phyloP scores from a whole-genome alignment of 2,888 invertebrate genomes.

The Dorcus hopei region DNA sequence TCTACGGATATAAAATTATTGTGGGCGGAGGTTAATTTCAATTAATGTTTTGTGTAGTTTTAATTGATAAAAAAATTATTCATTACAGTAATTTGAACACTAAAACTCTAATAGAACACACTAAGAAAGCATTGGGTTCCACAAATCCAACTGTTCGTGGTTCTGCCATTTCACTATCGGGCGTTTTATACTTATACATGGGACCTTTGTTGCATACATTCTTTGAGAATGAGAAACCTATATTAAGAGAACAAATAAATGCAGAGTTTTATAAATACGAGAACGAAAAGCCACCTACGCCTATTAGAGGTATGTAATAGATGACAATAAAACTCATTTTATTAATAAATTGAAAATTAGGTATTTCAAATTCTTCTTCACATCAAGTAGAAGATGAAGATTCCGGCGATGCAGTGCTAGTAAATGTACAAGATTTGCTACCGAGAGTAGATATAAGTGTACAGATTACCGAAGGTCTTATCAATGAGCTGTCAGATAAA shows the following conservation, averaged over 20 bases:
- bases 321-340: too few species aligned
- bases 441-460: conserved; percentile 78
- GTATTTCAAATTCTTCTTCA: conserved; percentile 33
- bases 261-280: conserved; percentile 80
- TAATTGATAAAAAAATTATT: conserved; percentile 5
- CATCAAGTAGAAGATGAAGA: conserved; percentile 45
- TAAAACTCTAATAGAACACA: conserved; percentile 69
- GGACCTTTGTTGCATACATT: conserved; percentile 72
- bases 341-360: conserved; percentile 5
- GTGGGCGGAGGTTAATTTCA: too few species aligned
- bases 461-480: conserved; percentile 75
- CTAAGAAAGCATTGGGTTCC: conserved; percentile 80
- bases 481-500: conserved; percentile 81
- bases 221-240: conserved; percentile 85
- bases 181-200: conserved; percentile 77
- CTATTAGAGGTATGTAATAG: conserved; percentile 57
- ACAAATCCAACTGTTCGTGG: conserved; percentile 83
- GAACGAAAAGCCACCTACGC: conserved; percentile 73
- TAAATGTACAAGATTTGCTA: conserved; percentile 66
- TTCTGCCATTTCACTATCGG: conserved; percentile 70
- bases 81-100: conserved; percentile 58
- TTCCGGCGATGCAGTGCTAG: conserved; percentile 49
- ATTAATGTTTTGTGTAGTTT: background rate
- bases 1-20: too few species aligned
- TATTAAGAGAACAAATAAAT: conserved; percentile 79